Base-by-base conservation (phyloP, 2,113 vertebrate species). In the Pica pica region DNA sequence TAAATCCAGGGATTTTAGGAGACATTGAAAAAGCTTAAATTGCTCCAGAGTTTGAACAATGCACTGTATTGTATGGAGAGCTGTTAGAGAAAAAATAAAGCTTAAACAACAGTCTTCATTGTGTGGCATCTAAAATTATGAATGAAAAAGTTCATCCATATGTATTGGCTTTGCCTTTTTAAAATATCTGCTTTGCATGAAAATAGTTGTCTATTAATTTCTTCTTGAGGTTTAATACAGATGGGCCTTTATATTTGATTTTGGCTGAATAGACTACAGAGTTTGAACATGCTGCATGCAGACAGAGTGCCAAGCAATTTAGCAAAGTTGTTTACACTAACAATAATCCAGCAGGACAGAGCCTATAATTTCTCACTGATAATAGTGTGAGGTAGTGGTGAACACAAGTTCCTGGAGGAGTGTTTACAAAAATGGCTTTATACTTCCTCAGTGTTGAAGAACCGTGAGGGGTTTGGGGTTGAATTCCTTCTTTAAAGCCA, bases 1-100 rank as follows among this genome's bases (percentile, higher is more conserved):
- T 91, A 97, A 97, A 96, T 97, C 95, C 96, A 94, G 94, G 95
- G 97, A 96, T 95, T 97, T 97, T 94, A 87, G 96, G 92, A 95
- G 96, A 93, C 95, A 91, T 63, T 97, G 97, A 91, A 97, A 96
- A 96, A 96, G 87, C 89, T 97, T 96, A 93, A 94, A 91, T 97
- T 95, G 95, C 94, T 97, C 77, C 89, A 89, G 77, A 93, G 77
- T 93, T 73, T 77, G 95, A 93, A 98, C 96, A 98, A 91, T 97
- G 91, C 75, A 14, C 59, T 28, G 39, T 77, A 94, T 97, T 98
- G 97, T 97, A 44, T 67, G 85, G 96, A 91, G 81, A 91, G 57
- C 93, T 93, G 87, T 78, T 95, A 71, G 77, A 26, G 95, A 85
- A 96, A 46, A 61, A 89, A 93, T 70, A 68, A 71, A 89, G 55